Evolutionary conservation across 2,888 invertebrate genomes (phyloP), one percentile per base, ranked within the genome.

Genomic region (Eupithecia vulgata): DNA sequence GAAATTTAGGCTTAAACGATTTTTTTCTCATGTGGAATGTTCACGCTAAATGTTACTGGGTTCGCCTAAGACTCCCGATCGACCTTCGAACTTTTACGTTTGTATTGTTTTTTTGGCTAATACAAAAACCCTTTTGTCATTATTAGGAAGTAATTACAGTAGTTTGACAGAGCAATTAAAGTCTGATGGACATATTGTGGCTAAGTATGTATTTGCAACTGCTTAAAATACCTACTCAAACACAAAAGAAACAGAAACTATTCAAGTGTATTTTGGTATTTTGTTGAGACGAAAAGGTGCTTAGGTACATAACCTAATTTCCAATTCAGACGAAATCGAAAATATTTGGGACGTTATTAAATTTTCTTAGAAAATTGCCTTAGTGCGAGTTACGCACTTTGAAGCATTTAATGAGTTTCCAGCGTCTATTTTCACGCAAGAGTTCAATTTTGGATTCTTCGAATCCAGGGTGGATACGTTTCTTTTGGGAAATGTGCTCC

Each of bases 91-190:
- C 65, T 65, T 65, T 65, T 65, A 65, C 25, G 15, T 65, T 37
- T 65, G 34, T n/a, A 25, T 25, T 65, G 65, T 8, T 65, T 65
- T 65, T 65, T 34, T 67, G 35, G 34, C 5, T 35, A 15, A 21
- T 40, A 25, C 25, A 91, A 91, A 92, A 80, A 91, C 81, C 74
- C 52, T 86, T 89, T 90, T 90, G 89, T 91, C 88, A 87, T 89
- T 89, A 91, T 90, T 92, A 92, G 93, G 93, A 93, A 93, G 92
- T 92, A 92, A 92, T 93, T 91, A 92, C 86, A 78, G 77, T 77
- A 78, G 85, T 87, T 87, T 90, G 90, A 87, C 88, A 90, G 85
- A 85, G 82, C 88, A 89, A 91, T 92, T 88, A 90, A 86, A 67
- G 83, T 83, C 80, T 80, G 86, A 88, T 86, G 83, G 78, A 67